Evolutionary conservation across 2,888 invertebrate genomes (phyloP), one percentile per base, ranked within the genome.

Genomic region (Drosophila pseudotakahashii): DNA sequence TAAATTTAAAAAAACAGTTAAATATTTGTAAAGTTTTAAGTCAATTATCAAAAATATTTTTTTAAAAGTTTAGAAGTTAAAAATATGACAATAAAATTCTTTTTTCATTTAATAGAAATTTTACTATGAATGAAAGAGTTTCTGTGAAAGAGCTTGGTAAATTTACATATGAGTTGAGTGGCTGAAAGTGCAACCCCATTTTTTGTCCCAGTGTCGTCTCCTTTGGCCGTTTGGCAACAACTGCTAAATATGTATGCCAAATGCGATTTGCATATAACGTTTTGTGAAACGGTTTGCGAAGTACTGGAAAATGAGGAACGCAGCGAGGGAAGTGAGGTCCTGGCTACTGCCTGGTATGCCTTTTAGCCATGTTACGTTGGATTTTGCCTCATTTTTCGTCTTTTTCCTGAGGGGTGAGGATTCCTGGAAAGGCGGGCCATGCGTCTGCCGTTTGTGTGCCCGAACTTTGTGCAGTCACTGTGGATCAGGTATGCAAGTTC

Each of bases 231-330:
- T 51, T 73, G 67, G 70, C 73, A 79, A 79, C 83, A 82, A 73
- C 87, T 73, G 76, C 79, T 67, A 82, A 81, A 85, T 77, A 88
- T 83, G 79, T 83, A 81, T 85, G 79, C 77, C 88, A 83, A 79
- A 83, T 83, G 85, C 77, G 86, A 88, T 88, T 83, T 83, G 82
- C 82, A 88, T 83, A 83, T 81, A 83, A 81, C 88, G 85, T 73
- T 71, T 78, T 69, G 51, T 68, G 66, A 62, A 59, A 57, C 66
- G 48, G 53, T 45, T 44, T 48, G 69, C 54, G 68, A 69, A 55
- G 69, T 44, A 57, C 42, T 44, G 42, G 37, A 57, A 68, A 69
- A 50, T 50, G 42, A 26, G 69, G 30, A 32, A 36, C 30, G 39
- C 30, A 32, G 55, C 19, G 39, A 19, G 53, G 48, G 19, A 10